Conservation (phyloP, 2,888 invertebrate genomes). For the Caenorhabditis sp. region DNA sequence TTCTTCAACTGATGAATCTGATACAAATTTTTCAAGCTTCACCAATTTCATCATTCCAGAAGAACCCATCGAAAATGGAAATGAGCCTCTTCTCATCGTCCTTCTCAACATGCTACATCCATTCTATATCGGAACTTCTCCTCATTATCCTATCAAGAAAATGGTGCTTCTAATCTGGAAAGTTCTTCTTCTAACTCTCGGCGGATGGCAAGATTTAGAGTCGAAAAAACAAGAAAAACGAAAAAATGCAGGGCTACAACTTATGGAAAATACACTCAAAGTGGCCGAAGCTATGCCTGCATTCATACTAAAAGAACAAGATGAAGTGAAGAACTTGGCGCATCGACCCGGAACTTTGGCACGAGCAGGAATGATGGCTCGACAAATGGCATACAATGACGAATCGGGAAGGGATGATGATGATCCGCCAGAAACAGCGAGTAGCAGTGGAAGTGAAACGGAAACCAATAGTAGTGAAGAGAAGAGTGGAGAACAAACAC, state of each 20-base stretch:
- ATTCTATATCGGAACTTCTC: conserved; percentile 92
- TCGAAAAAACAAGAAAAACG: conserved; percentile 74
- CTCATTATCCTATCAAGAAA: conserved; percentile 98
- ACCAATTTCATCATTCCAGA: no score
- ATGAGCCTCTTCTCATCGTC: conserved; percentile 75
- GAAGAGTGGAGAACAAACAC: conserved; percentile 58
- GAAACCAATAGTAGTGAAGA: neutral
- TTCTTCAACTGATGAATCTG: no score
- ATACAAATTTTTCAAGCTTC: no score
- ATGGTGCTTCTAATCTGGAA: conserved; percentile 94
- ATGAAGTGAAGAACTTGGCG: conserved; percentile 22
- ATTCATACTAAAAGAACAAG: conserved; percentile 40
- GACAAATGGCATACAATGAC: conserved; percentile 51
- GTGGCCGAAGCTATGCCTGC: conserved; percentile 78
- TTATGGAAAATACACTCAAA: conserved; percentile 90
- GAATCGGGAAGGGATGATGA: conserved; percentile 41
- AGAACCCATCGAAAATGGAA: conserved; percentile 60
- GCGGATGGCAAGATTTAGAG: conserved; percentile 86
- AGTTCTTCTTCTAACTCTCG: conserved; percentile 84
- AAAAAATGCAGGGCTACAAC: conserved; percentile 75
- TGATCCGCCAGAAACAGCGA: conserved; percentile 6
- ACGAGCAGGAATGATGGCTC: conserved; percentile 40
- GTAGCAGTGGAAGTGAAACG: neutral
- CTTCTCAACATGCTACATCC: conserved; percentile 93
- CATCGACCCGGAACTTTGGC: conserved; percentile 30